These are phyloP conservation scores for Alosa sapidissima DNA, from an alignment of 2,797 vertebrate species.

Conservation along the genomic window DNA sequence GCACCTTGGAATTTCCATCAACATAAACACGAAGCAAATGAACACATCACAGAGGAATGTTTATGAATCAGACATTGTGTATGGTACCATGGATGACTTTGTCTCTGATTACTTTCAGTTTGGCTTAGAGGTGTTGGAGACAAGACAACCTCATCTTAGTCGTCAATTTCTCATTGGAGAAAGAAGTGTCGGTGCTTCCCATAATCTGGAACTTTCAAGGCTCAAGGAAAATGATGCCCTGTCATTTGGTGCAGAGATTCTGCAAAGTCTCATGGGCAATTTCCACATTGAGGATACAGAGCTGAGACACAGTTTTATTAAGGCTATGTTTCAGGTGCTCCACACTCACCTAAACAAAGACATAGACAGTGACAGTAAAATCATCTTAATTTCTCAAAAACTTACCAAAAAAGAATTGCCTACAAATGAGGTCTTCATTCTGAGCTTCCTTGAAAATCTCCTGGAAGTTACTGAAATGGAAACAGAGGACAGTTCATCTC, in stretches of 20 bases:
- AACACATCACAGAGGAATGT: background rate
- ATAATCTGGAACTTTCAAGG: constrained; percentile 11
- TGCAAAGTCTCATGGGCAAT: constrained; percentile 13
- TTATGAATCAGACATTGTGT: constrained; percentile 29
- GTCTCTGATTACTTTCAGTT: constrained; percentile 31
- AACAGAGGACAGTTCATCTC: background rate
- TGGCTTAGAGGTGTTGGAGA: constrained; percentile 18
- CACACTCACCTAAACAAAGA: background rate
- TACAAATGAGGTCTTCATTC: constrained; percentile 23
- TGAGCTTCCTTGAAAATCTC: constrained; percentile 25
- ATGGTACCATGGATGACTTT: constrained; percentile 32
- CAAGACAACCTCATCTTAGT: background rate
- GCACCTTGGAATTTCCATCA: constrained; percentile 34
- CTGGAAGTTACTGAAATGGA: background rate
- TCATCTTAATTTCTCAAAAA: constrained; percentile 17
- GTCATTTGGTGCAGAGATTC: background rate
- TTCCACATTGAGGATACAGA: background rate
- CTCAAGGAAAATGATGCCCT: constrained; percentile 17
- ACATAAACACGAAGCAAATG: constrained; percentile 31
- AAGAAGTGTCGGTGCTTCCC: constrained; percentile 2
- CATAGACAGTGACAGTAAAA: background rate
- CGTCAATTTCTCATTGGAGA: constrained; percentile 30
- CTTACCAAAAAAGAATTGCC: background rate
- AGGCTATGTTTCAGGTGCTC: constrained; percentile 24
- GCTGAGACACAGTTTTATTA: constrained; percentile 13